Conservation (phyloP, 2,888 invertebrate species). For the Ennomos quercinarius region DNA sequence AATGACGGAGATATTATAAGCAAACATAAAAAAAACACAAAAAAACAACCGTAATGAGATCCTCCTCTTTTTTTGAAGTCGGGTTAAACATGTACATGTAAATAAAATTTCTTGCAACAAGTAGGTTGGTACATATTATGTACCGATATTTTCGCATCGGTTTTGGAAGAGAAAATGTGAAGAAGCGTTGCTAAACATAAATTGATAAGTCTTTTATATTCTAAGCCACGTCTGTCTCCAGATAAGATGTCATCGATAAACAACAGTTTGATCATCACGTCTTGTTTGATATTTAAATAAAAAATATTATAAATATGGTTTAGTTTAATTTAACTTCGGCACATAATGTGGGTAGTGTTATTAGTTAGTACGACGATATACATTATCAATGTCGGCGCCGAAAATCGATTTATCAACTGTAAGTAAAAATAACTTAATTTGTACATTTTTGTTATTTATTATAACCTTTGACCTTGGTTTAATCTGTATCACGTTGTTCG, state of each 20-base stretch:
- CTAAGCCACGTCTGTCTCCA: conserved; percentile 31
- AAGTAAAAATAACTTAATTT: conserved; percentile 43
- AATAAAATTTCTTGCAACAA: too few species aligned
- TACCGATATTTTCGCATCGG: too few species aligned
- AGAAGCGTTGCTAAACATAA: neutral
- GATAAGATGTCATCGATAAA: conserved; percentile 36
- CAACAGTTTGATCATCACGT: conserved; percentile 44
- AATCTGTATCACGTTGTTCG: conserved; percentile 14
- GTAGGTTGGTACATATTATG: too few species aligned
- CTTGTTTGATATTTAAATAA: conserved; percentile 38
- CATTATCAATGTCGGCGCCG: conserved; percentile 34
- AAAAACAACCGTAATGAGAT: too few species aligned
- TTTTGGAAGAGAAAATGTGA: too few species aligned
- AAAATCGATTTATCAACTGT: conserved; percentile 62
- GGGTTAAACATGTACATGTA: too few species aligned
- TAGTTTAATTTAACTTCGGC: conserved; percentile 19
- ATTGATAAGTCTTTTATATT: conserved; percentile 1
- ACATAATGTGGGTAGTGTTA: conserved; percentile 22
- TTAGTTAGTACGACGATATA: conserved; percentile 2
- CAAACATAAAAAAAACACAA: too few species aligned
- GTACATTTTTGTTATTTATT: conserved; percentile 14
- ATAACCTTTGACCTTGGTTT: conserved; percentile 18
- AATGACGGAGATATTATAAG: too few species aligned
- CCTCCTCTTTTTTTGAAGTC: too few species aligned
- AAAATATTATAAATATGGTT: conserved; percentile 18